These are phyloP conservation scores for Temnothorax ravouxi DNA, from an alignment of 2,888 invertebrate genomes.

Conservation along the genomic window DNA sequence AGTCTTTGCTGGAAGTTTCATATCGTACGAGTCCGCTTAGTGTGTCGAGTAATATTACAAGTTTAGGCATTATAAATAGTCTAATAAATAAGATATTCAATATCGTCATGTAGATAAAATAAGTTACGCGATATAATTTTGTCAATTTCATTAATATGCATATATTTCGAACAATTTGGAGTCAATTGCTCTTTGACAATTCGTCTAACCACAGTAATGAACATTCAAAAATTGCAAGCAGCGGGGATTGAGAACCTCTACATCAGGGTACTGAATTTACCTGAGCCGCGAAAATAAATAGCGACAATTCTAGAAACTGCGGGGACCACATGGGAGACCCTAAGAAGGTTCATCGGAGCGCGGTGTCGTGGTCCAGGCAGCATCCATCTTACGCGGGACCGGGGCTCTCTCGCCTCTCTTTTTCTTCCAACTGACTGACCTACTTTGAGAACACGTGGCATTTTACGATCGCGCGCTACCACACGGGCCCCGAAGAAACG, in stretches of 20 bases:
- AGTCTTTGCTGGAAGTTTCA: not conserved
- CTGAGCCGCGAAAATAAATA: slow-evolving; percentile 36
- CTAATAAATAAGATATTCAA: not conserved
- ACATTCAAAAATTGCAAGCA: not conserved
- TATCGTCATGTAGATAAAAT: not conserved
- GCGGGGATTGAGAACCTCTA: not conserved
- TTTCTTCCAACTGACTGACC: slow-evolving; percentile 67
- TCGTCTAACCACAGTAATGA: not conserved
- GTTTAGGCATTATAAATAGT: not conserved
- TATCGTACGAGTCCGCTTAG: slow-evolving; percentile 14
- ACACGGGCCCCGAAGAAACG: slow-evolving; percentile 36
- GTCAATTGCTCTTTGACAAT: not conserved
- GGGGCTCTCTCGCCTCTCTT: slow-evolving; percentile 20
- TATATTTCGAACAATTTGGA: not conserved
- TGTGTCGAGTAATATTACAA: slow-evolving; percentile 32
- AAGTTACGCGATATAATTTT: not conserved
- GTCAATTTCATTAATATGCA: not conserved
- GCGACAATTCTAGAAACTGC: slow-evolving; percentile 32
- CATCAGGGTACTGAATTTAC: not conserved
- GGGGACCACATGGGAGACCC: slow-evolving; percentile 9
- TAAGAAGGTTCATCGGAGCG: slow-evolving; percentile 26
- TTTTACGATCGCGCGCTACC: slow-evolving; percentile 71
- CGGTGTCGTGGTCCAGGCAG: slow-evolving; percentile 4
- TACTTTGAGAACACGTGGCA: slow-evolving; percentile 77
- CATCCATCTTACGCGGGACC: slow-evolving; percentile 40